Base-by-base conservation (phyloP, 1,140 invertebrate species). In the Lasioglossum baleicum region DNA sequence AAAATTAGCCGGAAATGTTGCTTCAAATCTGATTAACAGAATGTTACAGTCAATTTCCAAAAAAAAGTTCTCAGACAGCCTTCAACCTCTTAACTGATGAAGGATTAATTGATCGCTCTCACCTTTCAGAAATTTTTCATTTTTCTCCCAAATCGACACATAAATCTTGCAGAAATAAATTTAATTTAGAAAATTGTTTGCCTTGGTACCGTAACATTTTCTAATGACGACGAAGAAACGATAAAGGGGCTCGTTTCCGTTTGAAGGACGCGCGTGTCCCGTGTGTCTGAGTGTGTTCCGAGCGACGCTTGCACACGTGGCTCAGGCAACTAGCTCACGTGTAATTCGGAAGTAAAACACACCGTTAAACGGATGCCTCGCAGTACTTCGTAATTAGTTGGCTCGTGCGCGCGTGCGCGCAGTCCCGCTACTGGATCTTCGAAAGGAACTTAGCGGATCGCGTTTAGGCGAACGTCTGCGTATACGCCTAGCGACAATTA, bases 361-460 rank as follows among this genome's bases (percentile, higher is more conserved):
- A 22, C 22, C 44, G 65, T 67, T 48, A 51, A 67, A 44, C 65
- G n/a, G 13, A 42, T n/a, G 65, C 64, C n/a, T 67, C 65, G 65
- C n/a, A 11, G 40, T 42, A 26, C n/a, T 51, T 26, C 20, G 11
- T 48, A 51, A 67, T 67, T 48, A 51, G 65, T 15, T 42, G n/a
- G 5, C 8, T 0, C 10, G 8, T 10, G 40, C 20, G 51, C 51
- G 44, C 42, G 64, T n/a, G 26, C 26, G 26, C 26, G 26, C 26
- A 26, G 26, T 0, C 2, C 11, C 20, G n/a, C 7, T 13, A 15
- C 0, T 35, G 67, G 26, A 51, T 58, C 26, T 56, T 26, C 2
- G 17, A 75, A 64, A 17, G 7, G 35, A 48, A 15, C 15, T 20
- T 20, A 20, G 1, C 10, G 17, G 26, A 8, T 64, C 22, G 42